Conservation (phyloP, 2,113 vertebrate species). For the Lipophrys pholis region DNA sequence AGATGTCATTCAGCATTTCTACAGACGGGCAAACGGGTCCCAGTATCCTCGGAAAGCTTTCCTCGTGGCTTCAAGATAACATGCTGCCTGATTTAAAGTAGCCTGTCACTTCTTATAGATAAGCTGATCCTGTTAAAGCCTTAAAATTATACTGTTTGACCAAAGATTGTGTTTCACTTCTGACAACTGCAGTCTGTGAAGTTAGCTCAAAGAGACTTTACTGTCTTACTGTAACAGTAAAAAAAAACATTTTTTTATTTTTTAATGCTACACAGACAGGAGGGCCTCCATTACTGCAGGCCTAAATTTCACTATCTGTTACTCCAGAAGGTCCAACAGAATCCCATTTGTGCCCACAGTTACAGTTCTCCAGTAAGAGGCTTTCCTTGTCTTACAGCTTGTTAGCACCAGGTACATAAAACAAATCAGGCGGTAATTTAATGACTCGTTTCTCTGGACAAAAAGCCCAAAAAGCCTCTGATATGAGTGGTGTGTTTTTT, state of each 20-base stretch:
- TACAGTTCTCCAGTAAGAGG: too few relatives aligned
- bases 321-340: not conserved
- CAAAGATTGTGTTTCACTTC: not conserved
- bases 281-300: conserved; percentile 6
- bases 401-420: conserved; percentile 1
- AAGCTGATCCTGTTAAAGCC: not conserved
- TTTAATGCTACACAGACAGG: conserved; percentile 23
- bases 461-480: not conserved
- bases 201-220: not conserved
- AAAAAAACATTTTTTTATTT: too few relatives aligned
- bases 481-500: not conserved
- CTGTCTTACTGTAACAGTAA: not conserved
- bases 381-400: not conserved
- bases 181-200: not conserved
- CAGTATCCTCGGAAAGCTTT: too few relatives aligned
- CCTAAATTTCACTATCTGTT: conserved; percentile 16
- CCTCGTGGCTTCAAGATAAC: too few relatives aligned
- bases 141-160: not conserved
- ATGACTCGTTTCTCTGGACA: not conserved
- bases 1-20: too few relatives aligned
- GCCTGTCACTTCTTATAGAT: too few relatives aligned
- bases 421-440: conserved; percentile 5
- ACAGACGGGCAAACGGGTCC: too few relatives aligned
- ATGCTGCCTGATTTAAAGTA: too few relatives aligned
- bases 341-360: conserved; percentile 4